A percentile compares a stretch with the other conserved stretches of the same genome.
phyloP scores from a whole-genome alignment of 2,797 vertebrate genomes.

The Sebastes paucispinis region DNA sequence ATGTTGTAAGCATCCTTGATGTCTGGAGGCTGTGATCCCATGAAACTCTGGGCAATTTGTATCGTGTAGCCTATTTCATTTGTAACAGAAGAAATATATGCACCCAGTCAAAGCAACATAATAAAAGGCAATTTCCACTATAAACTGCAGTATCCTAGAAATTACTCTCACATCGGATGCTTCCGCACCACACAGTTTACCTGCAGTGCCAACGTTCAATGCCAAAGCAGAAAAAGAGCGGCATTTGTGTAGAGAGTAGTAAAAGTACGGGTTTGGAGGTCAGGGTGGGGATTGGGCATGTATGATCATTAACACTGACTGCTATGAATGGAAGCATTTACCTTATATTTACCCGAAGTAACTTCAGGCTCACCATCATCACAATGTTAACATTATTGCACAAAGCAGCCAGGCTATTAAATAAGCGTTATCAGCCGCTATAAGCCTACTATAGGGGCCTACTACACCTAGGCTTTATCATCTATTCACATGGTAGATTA shows the following conservation, averaged over 20 bases:
- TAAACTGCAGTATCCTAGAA: not conserved
- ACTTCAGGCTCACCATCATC: not conserved
- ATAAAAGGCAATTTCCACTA: not conserved
- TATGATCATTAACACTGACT: not conserved
- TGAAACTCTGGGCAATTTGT: not conserved
- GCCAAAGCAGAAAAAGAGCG: not conserved
- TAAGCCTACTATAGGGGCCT: too few species aligned
- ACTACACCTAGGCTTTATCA: too few species aligned
- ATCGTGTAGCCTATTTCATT: not conserved
- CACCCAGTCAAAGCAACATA: not conserved
- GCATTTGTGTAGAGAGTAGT: not conserved
- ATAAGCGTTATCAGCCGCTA: not conserved
- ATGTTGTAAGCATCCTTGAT: constrained; percentile 10
- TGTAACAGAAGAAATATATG: not conserved
- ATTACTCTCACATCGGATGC: not conserved
- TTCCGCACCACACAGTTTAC: not conserved
- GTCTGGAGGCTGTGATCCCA: constrained; percentile 8
- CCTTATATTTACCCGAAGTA: not conserved
- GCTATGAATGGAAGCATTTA: not conserved
- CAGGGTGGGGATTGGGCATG: not conserved
- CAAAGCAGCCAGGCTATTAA: not conserved
- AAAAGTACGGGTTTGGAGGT: not conserved
- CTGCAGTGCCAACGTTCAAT: not conserved
- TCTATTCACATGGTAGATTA: too few species aligned
- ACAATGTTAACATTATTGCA: not conserved